Conservation (phyloP, 2,888 invertebrate species). For the Entomobrya multifasciata region DNA sequence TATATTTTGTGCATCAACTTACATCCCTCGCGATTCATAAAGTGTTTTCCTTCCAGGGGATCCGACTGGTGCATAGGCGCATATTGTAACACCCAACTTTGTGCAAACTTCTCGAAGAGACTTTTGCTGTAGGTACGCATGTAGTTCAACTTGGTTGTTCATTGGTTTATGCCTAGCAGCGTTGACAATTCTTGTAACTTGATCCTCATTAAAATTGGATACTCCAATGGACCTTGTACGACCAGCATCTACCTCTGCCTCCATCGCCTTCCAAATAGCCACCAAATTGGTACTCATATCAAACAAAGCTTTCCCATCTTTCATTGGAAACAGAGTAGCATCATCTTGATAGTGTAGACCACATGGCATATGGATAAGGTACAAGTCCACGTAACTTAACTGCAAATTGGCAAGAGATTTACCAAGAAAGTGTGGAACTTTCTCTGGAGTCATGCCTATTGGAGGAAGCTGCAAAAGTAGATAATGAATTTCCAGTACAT, state of each 20-base stretch:
- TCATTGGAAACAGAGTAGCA: constrained; percentile 82
- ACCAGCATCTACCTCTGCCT: constrained; percentile 86
- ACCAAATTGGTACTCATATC: constrained; percentile 83
- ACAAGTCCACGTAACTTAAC: constrained; percentile 90
- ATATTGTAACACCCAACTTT: too few relatives aligned
- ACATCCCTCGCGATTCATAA: too few relatives aligned
- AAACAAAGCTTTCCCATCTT: constrained; percentile 85
- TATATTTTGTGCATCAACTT: too few relatives aligned
- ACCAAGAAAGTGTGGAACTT: constrained; percentile 75
- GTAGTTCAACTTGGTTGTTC: constrained; percentile 82
- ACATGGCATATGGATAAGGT: constrained; percentile 90
- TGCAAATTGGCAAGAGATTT: constrained; percentile 85
- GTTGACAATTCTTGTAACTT: constrained; percentile 86
- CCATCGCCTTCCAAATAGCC: constrained; percentile 87
- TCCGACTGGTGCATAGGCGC: too few relatives aligned
- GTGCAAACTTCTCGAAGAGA: too few relatives aligned
- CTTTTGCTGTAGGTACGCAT: too few relatives aligned
- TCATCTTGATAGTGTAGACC: constrained; percentile 80
- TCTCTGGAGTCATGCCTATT: constrained; percentile 66
- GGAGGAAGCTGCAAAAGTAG: constrained; percentile 44
- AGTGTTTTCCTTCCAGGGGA: too few relatives aligned
- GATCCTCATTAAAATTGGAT: constrained; percentile 90
- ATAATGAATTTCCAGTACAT: too few relatives aligned
- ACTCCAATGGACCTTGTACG: constrained; percentile 90
- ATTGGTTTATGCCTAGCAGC: constrained; percentile 85